Evolutionary conservation across 2,113 vertebrate genomes (phyloP).

Genomic region (Cyphomyrus plagiostoma): DNA sequence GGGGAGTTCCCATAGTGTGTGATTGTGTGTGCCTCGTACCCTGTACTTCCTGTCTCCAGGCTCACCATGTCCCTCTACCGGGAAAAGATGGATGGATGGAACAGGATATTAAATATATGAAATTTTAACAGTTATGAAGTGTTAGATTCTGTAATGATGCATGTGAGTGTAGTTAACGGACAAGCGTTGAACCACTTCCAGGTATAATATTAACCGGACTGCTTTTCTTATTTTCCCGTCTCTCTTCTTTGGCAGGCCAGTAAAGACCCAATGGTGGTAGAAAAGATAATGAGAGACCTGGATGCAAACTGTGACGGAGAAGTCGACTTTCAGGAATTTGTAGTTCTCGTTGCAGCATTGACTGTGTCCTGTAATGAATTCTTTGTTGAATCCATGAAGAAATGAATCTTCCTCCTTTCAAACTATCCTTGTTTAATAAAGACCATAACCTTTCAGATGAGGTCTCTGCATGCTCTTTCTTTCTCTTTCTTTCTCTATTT

Average conservation of each 20-base stretch:
- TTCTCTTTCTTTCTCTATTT: too few species aligned
- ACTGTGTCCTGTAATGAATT: constrained; percentile 85
- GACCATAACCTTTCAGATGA: not conserved
- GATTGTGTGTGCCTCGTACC: not conserved
- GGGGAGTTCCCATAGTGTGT: not conserved
- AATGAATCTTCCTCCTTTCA: constrained; percentile 5
- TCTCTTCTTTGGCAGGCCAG: constrained; percentile 50
- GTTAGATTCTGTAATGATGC: not conserved
- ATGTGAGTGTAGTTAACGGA: not conserved
- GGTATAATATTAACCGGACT: not conserved
- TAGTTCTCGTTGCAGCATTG: constrained; percentile 77
- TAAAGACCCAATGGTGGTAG: constrained; percentile 68
- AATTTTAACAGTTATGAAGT: not conserved
- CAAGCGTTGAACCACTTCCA: not conserved
- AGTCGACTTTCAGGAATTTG: constrained; percentile 89
- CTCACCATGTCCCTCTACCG: not conserved
- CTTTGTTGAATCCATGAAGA: constrained; percentile 55
- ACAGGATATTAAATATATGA: not conserved
- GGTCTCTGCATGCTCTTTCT: not conserved
- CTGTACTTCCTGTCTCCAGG: not conserved
- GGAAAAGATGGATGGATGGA: not conserved
- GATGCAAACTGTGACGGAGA: constrained; percentile 80
- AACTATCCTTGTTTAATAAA: constrained; percentile 17
- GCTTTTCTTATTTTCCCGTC: not conserved
- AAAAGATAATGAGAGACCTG: constrained; percentile 81